Evolutionary conservation across 2,797 vertebrate species (phyloP).

Genomic region (Decapterus maruadsi): DNA sequence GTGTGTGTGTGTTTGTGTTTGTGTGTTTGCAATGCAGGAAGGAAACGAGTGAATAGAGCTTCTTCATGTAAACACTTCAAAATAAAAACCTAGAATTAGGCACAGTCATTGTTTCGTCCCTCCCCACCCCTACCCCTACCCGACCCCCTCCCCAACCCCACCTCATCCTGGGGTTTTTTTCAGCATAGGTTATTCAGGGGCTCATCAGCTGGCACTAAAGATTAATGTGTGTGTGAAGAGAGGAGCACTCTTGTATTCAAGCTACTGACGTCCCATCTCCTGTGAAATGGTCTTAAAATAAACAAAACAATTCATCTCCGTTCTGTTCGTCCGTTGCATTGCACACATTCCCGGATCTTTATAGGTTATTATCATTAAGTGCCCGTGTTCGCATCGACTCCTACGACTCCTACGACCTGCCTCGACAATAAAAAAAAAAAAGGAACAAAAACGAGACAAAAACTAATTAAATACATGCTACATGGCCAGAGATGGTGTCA

Average conservation of each 20-base stretch:
- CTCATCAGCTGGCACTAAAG: slow-evolving; percentile 64
- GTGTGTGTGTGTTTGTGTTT: slow-evolving; percentile 15
- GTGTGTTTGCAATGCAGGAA: slow-evolving; percentile 51
- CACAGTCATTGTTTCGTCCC: slow-evolving; percentile 64
- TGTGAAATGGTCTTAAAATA: slow-evolving; percentile 43
- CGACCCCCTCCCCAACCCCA: no score
- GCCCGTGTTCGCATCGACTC: slow-evolving; percentile 46
- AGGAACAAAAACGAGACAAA: slow-evolving; percentile 4
- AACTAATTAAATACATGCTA: slow-evolving; percentile 59
- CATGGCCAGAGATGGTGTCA: slow-evolving; percentile 58
- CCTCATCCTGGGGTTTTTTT: slow-evolving; percentile 46
- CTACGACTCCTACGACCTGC: slow-evolving; percentile 5
- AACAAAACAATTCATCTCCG: slow-evolving; percentile 33
- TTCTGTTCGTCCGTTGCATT: slow-evolving; percentile 60
- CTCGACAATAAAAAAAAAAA: slow-evolving; percentile 18
- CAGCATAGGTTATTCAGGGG: slow-evolving; percentile 55
- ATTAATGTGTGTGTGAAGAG: slow-evolving; percentile 70
- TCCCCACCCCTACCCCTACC: not conserved
- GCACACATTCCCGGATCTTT: slow-evolving; percentile 74
- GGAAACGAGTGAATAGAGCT: slow-evolving; percentile 60
- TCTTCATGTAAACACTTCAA: slow-evolving; percentile 83
- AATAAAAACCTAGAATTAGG: slow-evolving; percentile 76
- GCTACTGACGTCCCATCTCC: slow-evolving; percentile 13
- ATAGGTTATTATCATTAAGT: slow-evolving; percentile 59
- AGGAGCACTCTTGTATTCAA: slow-evolving; percentile 57